Percentiles rank a stretch among this genome's conserved stretches.
Evolutionary conservation across 2,797 vertebrate genomes (phyloP).

Genomic region (Microctenopoma steveboyesi): DNA sequence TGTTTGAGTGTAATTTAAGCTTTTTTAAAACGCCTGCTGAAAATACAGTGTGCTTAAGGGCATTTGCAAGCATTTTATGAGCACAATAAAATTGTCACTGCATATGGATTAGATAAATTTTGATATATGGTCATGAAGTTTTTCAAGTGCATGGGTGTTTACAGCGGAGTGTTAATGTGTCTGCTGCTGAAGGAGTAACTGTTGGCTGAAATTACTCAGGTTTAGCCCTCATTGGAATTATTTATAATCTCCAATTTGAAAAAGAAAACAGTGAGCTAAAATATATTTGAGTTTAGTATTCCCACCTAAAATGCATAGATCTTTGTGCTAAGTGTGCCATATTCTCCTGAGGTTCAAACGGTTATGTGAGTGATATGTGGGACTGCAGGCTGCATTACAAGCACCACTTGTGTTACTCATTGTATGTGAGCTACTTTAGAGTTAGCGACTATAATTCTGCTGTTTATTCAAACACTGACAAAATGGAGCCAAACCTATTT

Average conservation of each 20-base stretch:
- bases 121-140: slow-evolving; percentile 71
- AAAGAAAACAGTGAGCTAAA: background rate
- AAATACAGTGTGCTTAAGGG: slow-evolving; percentile 89
- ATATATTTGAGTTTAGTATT: slow-evolving; percentile 4
- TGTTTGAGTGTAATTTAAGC: slow-evolving; percentile 91
- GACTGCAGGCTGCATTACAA: too few relatives aligned
- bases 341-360: too few relatives aligned
- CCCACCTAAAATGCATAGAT: slow-evolving; percentile 7
- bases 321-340: slow-evolving; percentile 8
- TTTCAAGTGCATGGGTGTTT: slow-evolving; percentile 73
- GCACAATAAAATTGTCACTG: slow-evolving; percentile 93
- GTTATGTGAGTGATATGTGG: too few relatives aligned
- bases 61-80: slow-evolving; percentile 92
- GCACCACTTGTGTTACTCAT: too few relatives aligned
- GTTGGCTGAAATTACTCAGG: slow-evolving; percentile 39
- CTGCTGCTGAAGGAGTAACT: slow-evolving; percentile 58
- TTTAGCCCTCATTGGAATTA: slow-evolving; percentile 20
- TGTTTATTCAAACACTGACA: too few relatives aligned
- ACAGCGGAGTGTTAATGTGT: slow-evolving; percentile 67
- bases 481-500: too few relatives aligned
- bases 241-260: slow-evolving; percentile 35
- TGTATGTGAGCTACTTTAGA: too few relatives aligned
- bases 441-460: too few relatives aligned
- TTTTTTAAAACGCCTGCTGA: slow-evolving; percentile 88
- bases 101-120: slow-evolving; percentile 86